Base-by-base conservation (phyloP, 2,113 vertebrate species). In the Tetraodon nigroviridis region DNA sequence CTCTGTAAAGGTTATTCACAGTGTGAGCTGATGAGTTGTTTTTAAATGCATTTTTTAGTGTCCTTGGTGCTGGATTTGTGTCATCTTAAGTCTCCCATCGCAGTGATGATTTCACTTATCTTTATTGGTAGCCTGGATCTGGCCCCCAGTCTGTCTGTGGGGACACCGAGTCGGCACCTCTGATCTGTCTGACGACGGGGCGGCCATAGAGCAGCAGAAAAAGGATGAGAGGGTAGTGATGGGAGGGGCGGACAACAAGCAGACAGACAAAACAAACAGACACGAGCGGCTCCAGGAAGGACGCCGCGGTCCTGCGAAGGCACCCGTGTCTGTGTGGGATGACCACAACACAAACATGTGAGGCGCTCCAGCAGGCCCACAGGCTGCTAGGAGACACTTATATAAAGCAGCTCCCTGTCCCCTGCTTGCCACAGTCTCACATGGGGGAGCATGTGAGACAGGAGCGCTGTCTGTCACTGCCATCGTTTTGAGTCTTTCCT, bases 381-480 rank as follows among this genome's bases (percentile, higher is more conserved):
- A 58, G 79, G 63, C 74, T 71, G 75, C 71, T 61, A 67, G 52
- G 75, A 85, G 74, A 82, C 71, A 76, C 85, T 89, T 85, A 85
- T 76, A 87, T 89, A 84, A 89, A 88, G 64, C 78, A 65, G 58
- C 78, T 73, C 73, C 55, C 44, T n/a, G 15, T n/a, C 44, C 44
- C 4, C 48, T 58, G 51, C 71, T 65, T 20, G 14, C 51, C 51
- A 64, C 63, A 44, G 21, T 68, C 76, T 84, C 76, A 82, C 82
- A 83, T 84, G 83, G 70, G 67, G 70, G 48, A 73, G 76, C 84
- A 85, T 85, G 84, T 85, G 86, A 88, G 68, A 76, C 66, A 24
- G 62, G 41, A 57, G 1, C 58, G 59, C 76, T 69, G 32, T 37
- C 32, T 46, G 20, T 69, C 51, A 47, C 67, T 52, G 63, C 71